Evolutionary conservation across 2,888 invertebrate genomes (phyloP), one percentile per base, ranked within the genome.

Genomic region (Perizoma affinitatum): DNA sequence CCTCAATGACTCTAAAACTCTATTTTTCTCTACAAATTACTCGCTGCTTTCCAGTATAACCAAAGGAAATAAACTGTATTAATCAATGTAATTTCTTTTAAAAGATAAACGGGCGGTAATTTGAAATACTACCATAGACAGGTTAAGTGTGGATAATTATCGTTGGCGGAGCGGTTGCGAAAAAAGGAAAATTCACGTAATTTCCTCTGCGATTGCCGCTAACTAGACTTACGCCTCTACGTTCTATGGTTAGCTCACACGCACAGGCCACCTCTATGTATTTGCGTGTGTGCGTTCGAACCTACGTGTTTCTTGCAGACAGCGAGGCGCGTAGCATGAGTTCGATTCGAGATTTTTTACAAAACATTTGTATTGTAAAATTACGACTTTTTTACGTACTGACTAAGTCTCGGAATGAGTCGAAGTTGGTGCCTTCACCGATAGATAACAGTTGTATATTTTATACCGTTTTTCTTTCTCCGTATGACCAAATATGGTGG

Each of bases 161-260:
- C 54, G 62, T 56, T 67, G 60, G 63, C 61, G 61, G 45, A 65
- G 66, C 50, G 63, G 71, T 79, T 79, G 73, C 79, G 77, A 79
- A 79, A 79, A 77, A 78, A 67, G 78, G 74, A 78, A 76, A 78
- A 75, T 75, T 73, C 73, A 73, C 75, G 72, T 77, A 76, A 78
- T 77, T 73, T 74, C 75, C 76, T 77, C 68, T 53, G 44, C 55
- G 46, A 62, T 57, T 63, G 61, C 54, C 57, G 61, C 65, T 49
- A 60, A 64, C 57, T 34, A 46, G 61, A 73, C 58, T 22, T 22
- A 22, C 22, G 22, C 22, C 22, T 61, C 61, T 64, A 61, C 58
- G 50, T 58, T 65, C 62, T 68, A 66, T 62, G 68, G 63, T 56
- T 54, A 61, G 22, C 49, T 54, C 54, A 58, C 56, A 44, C 58